Conservation (phyloP, 2,888 invertebrate species). For the Nephrocerus scutellatus region DNA sequence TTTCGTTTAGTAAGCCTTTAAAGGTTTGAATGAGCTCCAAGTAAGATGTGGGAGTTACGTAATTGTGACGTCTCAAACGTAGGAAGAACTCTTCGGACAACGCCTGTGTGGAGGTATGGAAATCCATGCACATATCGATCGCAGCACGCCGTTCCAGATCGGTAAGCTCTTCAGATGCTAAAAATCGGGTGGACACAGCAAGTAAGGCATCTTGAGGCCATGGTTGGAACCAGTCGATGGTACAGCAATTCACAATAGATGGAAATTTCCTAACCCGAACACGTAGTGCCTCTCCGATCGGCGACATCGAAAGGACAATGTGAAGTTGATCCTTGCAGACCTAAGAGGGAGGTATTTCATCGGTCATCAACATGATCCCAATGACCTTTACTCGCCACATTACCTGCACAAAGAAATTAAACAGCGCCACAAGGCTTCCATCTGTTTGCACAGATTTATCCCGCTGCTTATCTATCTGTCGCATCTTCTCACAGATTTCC, state of each 20-base stretch:
- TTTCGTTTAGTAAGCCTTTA: conserved; percentile 67
- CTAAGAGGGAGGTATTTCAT: conserved; percentile 36
- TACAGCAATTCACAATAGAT: conserved; percentile 88
- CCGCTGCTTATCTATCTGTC: conserved; percentile 78
- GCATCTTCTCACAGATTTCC: conserved; percentile 90
- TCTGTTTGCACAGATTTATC: conserved; percentile 86
- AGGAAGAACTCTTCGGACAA: conserved; percentile 60
- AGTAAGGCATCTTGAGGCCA: conserved; percentile 92
- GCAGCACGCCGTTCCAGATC: conserved; percentile 67
- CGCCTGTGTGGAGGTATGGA: conserved; percentile 75
- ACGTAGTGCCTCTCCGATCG: conserved; percentile 77
- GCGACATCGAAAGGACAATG: conserved; percentile 83
- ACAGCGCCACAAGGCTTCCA: conserved; percentile 82
- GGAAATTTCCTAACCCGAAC: conserved; percentile 84
- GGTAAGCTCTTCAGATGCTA: conserved; percentile 71
- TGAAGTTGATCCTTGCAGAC: conserved; percentile 86
- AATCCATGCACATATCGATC: conserved; percentile 82
- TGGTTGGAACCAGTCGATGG: conserved; percentile 93
- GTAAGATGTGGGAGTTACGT: conserved; percentile 91
- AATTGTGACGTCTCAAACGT: conserved; percentile 69
- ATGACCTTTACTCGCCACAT: conserved; percentile 27
- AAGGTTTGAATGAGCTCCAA: conserved; percentile 87
- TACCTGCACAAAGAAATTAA: conserved; percentile 72
- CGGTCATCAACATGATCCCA: background rate
- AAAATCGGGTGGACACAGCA: conserved; percentile 78